Percentiles rank a stretch among this genome's conserved stretches.
Conservation (phyloP, 2,797 vertebrate genomes). For the Crocidura indochinensis region DNA sequence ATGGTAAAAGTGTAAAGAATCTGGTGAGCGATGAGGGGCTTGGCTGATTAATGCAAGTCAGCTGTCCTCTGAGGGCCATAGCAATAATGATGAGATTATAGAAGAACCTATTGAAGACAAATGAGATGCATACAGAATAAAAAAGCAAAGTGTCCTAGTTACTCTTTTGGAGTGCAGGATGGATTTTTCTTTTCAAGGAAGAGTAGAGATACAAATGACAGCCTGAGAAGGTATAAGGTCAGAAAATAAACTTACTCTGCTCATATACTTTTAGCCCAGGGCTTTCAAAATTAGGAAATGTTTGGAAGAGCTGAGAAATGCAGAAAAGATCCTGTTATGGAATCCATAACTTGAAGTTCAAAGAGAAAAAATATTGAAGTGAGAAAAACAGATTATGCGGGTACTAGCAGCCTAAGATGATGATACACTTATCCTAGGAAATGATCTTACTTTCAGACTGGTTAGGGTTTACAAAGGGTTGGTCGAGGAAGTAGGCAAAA, state of each 20-base stretch:
- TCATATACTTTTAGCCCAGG: conserved; percentile 3
- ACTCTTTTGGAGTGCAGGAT: conserved; percentile 89
- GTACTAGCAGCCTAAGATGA: too few relatives aligned
- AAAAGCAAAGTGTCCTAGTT: conserved; percentile 90
- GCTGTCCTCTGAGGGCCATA: conserved; percentile 92
- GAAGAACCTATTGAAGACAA: conserved; percentile 92
- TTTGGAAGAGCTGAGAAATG: not conserved
- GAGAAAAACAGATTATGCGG: too few relatives aligned
- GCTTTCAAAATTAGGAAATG: not conserved
- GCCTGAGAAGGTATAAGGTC: conserved; percentile 75
- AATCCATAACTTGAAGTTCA: too few relatives aligned
- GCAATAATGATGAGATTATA: conserved; percentile 93
- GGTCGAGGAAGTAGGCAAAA: not conserved
- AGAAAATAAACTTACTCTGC: conserved; percentile 68
- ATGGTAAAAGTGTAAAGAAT: conserved; percentile 92
- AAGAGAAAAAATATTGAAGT: too few relatives aligned
- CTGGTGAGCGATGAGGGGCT: conserved; percentile 92
- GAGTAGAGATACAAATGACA: conserved; percentile 85
- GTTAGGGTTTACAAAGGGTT: not conserved
- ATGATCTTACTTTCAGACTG: too few relatives aligned
- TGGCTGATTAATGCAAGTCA: conserved; percentile 92
- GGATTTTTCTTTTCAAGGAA: conserved; percentile 89
- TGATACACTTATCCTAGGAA: too few relatives aligned
- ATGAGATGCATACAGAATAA: conserved; percentile 91
- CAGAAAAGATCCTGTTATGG: too few relatives aligned